phyloP scores from a whole-genome alignment of 2,888 invertebrate genomes.

The Arge pagana region DNA sequence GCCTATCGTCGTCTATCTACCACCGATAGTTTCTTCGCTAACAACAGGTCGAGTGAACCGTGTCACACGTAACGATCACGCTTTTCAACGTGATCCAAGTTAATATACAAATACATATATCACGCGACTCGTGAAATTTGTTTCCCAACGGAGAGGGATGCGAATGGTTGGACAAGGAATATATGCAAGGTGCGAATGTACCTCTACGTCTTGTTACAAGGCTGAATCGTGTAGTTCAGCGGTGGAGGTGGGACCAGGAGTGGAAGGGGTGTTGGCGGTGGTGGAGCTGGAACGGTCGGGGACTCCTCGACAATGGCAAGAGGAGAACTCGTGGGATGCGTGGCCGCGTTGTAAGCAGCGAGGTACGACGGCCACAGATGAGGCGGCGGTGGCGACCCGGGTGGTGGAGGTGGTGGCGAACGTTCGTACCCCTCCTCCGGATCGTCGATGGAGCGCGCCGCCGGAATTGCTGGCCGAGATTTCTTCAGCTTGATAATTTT shows the following conservation, averaged over 20 bases:
- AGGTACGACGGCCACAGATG: conserved; percentile 61
- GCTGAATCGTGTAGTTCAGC: conserved; percentile 52
- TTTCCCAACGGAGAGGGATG: too few species aligned
- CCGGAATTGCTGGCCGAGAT: conserved; percentile 51
- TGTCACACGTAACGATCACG: too few species aligned
- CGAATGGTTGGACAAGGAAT: too few species aligned
- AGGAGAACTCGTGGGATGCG: conserved; percentile 23
- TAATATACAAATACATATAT: too few species aligned
- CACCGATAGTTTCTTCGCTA: too few species aligned
- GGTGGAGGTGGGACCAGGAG: conserved; percentile 54
- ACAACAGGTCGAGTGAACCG: too few species aligned
- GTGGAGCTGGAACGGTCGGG: conserved; percentile 37
- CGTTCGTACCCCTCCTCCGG: conserved; percentile 62
- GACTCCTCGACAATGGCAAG: conserved; percentile 17
- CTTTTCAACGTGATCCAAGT: too few species aligned
- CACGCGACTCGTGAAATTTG: too few species aligned
- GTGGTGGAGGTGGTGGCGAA: conserved; percentile 66
- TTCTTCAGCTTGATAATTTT: conserved; percentile 58
- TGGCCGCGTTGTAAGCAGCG: conserved; percentile 43
- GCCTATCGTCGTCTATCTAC: too few species aligned
- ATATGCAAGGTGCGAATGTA: background rate
- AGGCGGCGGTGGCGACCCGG: conserved; percentile 64
- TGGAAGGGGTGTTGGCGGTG: conserved; percentile 55
- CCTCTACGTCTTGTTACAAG: conserved; percentile 50
- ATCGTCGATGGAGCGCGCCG: conserved; percentile 56